Evolutionary conservation across 37 sponge, comb jelly and placozoan genomes (phyloP).

Genomic region (Ianthella basta): DNA sequence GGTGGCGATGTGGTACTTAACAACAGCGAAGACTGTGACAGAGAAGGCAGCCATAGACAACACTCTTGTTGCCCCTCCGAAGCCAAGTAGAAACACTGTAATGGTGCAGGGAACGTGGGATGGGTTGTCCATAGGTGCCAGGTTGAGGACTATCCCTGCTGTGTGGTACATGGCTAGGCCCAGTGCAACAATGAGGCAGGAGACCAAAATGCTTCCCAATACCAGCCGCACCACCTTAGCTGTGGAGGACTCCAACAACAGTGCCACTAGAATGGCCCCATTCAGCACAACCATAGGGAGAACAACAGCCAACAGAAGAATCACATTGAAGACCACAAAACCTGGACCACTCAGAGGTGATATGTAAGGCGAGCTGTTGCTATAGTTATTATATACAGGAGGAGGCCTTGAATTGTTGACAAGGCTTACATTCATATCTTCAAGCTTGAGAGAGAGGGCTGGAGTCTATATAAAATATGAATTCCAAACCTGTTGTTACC

Average conservation of each 20-base stretch:
- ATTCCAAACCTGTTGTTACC: no score
- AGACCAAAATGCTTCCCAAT: neutral
- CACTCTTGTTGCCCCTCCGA: neutral
- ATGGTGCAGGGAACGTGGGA: neutral
- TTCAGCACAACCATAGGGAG: neutral
- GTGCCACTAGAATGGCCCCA: neutral
- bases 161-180: neutral
- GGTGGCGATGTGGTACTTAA: neutral
- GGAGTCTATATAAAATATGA: no score
- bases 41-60: neutral
- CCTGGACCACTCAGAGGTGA: neutral
- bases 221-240: neutral
- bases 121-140: neutral
- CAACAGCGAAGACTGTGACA: neutral
- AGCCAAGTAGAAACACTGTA: neutral
- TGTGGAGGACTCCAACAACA: neutral
- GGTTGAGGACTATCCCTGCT: neutral
- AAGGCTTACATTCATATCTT: no score
- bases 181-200: slow-evolving; percentile 1
- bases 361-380: no score
- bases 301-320: neutral
- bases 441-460: no score
- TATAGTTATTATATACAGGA: no score
- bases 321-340: slow-evolving; percentile 1
- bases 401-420: no score